Conservation (phyloP, 64 coral and sea anemone genomes). For the Pocillopora verrucosa region DNA sequence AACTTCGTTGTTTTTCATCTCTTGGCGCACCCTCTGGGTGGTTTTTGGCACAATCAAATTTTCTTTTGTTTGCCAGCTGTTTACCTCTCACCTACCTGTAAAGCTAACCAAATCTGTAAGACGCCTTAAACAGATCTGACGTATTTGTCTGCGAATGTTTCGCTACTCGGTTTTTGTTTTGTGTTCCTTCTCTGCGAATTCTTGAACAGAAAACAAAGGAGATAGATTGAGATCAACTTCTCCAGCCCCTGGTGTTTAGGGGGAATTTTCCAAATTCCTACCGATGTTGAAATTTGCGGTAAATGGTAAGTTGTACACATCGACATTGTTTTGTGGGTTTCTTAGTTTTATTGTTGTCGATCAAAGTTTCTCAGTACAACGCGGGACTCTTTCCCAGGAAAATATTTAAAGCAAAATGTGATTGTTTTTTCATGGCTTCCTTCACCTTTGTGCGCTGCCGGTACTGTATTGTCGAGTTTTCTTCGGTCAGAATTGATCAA, state of each 20-base stretch:
- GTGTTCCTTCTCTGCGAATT: neutral
- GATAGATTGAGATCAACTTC: neutral
- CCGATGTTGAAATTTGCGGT: constrained; percentile 58
- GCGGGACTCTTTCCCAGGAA: neutral
- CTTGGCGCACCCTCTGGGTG: neutral
- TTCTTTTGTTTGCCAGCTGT: neutral
- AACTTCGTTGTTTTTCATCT: neutral
- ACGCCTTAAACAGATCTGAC: neutral
- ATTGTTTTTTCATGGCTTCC: neutral
- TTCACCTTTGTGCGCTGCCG: neutral
- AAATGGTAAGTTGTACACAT: constrained; percentile 27
- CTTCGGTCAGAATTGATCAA: neutral
- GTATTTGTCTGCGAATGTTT: neutral
- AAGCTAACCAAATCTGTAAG: neutral
- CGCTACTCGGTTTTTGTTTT: neutral
- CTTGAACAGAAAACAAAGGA: neutral
- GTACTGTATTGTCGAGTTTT: neutral
- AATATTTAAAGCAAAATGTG: neutral
- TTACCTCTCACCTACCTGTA: neutral
- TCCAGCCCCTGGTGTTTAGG: neutral
- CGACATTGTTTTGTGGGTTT: neutral
- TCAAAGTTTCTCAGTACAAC: neutral
- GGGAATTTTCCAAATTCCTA: neutral
- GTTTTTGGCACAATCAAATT: neutral
- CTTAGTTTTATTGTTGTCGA: neutral